phyloP scores from a whole-genome alignment of 2,888 invertebrate genomes.

The Dicyrtoma fusca region DNA sequence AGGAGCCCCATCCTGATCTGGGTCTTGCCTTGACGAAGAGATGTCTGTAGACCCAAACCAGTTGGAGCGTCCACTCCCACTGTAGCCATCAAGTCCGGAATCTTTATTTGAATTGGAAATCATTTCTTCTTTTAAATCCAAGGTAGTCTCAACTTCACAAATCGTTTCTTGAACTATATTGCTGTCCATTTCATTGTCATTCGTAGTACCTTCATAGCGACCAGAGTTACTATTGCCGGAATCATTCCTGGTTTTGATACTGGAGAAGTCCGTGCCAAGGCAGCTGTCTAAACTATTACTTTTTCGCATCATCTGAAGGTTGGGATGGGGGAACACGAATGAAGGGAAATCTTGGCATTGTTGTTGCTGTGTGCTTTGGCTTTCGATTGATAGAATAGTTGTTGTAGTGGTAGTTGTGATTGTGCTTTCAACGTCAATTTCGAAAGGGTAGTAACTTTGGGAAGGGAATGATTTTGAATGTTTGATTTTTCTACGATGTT shows the following conservation, averaged over 20 bases:
- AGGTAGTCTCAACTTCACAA: slow-evolving; percentile 1
- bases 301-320: background rate
- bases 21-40: background rate
- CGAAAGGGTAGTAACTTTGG: background rate
- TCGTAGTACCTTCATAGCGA: background rate
- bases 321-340: slow-evolving; percentile 21
- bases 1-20: background rate
- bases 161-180: slow-evolving; percentile 18
- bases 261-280: slow-evolving; percentile 52
- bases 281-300: slow-evolving; percentile 48
- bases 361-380: background rate
- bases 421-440: background rate
- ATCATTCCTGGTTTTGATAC: slow-evolving; percentile 26
- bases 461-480: slow-evolving; percentile 16
- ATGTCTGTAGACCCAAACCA: slow-evolving; percentile 1
- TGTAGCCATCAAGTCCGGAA: slow-evolving; percentile 23
- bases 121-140: slow-evolving; percentile 15
- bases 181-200: slow-evolving; percentile 4
- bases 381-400: slow-evolving; percentile 1
- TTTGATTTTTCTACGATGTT: background rate
- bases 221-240: slow-evolving; percentile 17
- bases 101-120: slow-evolving; percentile 16
- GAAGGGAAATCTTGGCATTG: slow-evolving; percentile 1
- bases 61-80: background rate
- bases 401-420: no score